phyloP scores from a whole-genome alignment of 2,888 invertebrate genomes.

The Dichetophora obliterata region DNA sequence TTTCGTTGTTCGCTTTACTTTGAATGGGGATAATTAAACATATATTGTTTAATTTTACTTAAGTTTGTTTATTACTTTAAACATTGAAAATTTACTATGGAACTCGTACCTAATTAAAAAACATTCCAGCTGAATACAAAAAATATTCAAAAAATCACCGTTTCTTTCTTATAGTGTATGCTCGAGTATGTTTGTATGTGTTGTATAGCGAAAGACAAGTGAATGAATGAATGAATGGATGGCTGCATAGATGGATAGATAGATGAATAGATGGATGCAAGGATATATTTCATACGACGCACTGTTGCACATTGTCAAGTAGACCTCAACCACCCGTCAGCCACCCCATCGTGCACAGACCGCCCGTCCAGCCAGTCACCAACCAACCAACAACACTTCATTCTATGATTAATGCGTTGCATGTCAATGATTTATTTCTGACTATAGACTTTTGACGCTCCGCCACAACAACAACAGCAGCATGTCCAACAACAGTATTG shows the following conservation, averaged over 20 bases:
- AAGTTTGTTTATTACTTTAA: too few species aligned
- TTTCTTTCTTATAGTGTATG: too few species aligned
- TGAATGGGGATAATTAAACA: too few species aligned
- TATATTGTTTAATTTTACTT: too few species aligned
- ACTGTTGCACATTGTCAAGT: constrained; percentile 8
- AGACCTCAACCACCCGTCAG: neutral
- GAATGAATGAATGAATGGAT: constrained; percentile 6
- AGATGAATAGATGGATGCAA: neutral
- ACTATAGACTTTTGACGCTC: constrained; percentile 26
- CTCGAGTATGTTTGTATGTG: neutral
- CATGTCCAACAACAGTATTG: constrained; percentile 11
- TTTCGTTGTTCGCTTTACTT: too few species aligned
- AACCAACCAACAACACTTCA: constrained; percentile 24
- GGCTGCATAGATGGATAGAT: neutral
- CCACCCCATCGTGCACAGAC: neutral
- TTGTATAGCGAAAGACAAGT: neutral
- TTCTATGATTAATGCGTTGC: constrained; percentile 34
- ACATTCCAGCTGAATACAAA: too few species aligned
- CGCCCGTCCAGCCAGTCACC: neutral
- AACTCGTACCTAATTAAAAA: too few species aligned
- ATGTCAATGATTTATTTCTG: constrained; percentile 34
- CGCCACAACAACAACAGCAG: constrained; percentile 22
- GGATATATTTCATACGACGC: neutral
- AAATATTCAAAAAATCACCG: too few species aligned
- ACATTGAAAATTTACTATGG: too few species aligned